phyloP scores from a whole-genome alignment of 2,888 invertebrate species.

The Lasioglossum morio region DNA sequence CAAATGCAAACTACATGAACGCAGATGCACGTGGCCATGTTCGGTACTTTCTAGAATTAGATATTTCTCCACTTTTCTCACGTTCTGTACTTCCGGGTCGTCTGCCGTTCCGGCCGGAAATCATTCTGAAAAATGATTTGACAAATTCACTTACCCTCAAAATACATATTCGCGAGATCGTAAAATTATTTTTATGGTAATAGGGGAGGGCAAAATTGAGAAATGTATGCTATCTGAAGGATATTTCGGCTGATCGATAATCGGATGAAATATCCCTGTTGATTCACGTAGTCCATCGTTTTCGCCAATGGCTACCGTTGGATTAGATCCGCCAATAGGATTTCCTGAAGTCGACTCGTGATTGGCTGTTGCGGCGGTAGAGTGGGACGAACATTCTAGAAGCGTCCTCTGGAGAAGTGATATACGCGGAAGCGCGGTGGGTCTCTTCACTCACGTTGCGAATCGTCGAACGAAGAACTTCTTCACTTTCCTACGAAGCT shows the following conservation, averaged over 20 bases:
- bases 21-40: conserved; percentile 2
- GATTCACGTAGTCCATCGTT: conserved; percentile 52
- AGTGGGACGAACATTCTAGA: conserved; percentile 80
- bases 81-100: conserved; percentile 53
- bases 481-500: conserved; percentile 71
- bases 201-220: not conserved
- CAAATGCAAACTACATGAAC: not conserved
- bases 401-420: conserved; percentile 71
- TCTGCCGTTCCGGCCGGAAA: conserved; percentile 42
- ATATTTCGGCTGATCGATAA: conserved; percentile 55
- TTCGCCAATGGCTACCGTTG: conserved; percentile 40
- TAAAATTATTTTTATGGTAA: not conserved
- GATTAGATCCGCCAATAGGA: conserved; percentile 24
- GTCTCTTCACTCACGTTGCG: conserved; percentile 83
- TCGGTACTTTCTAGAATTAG: conserved; percentile 62
- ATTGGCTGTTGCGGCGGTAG: conserved; percentile 63
- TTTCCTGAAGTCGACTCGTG: not conserved
- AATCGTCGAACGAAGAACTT: conserved; percentile 81
- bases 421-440: conserved; percentile 74
- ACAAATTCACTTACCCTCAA: too few relatives aligned
- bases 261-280: conserved; percentile 12
- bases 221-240: not conserved
- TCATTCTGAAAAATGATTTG: not conserved
- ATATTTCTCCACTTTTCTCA: conserved; percentile 66
- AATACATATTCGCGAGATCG: not conserved